Percentiles rank a stretch among this genome's conserved stretches.
Evolutionary conservation across 2,113 vertebrate species (phyloP).

Genomic region (Nothocercus nigrocapillus): DNA sequence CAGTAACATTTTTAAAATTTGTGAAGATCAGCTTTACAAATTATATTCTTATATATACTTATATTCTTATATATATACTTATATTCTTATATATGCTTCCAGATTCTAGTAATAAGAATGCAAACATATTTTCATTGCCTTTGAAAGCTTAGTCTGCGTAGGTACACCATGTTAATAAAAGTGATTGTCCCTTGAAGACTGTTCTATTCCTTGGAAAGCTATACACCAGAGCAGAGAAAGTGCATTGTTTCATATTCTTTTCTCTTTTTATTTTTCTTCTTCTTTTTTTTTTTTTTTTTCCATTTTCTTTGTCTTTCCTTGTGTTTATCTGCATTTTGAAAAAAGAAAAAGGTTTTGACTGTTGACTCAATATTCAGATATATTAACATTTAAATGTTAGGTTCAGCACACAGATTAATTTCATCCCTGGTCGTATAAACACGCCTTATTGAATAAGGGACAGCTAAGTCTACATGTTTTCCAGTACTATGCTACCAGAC

Average conservation of each 20-base stretch:
- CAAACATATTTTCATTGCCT: conserved; percentile 34
- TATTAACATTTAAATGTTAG: neutral
- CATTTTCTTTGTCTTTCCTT: neutral
- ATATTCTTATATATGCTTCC: neutral
- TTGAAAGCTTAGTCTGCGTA: conserved; percentile 33
- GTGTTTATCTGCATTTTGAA: neutral
- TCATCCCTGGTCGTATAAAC: neutral
- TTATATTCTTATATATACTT: neutral
- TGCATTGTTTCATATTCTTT: neutral
- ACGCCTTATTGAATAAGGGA: neutral
- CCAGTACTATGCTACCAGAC: neutral
- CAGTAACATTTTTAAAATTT: conserved; percentile 14
- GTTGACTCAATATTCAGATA: neutral
- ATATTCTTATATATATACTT: neutral
- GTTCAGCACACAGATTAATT: neutral
- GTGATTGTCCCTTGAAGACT: neutral
- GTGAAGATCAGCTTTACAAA: conserved; percentile 58
- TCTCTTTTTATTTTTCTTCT: neutral
- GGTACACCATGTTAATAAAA: conserved; percentile 33
- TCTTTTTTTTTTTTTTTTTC: neutral
- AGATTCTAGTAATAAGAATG: conserved; percentile 3
- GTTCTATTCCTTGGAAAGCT: neutral
- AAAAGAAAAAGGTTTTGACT: neutral
- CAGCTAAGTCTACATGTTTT: neutral
- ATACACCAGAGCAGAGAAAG: neutral